Percentiles rank a stretch among this genome's conserved stretches.
These are phyloP conservation scores for Rhaphigaster nebulosa DNA, from an alignment of 2,888 invertebrate species.

Conservation along the genomic window DNA sequence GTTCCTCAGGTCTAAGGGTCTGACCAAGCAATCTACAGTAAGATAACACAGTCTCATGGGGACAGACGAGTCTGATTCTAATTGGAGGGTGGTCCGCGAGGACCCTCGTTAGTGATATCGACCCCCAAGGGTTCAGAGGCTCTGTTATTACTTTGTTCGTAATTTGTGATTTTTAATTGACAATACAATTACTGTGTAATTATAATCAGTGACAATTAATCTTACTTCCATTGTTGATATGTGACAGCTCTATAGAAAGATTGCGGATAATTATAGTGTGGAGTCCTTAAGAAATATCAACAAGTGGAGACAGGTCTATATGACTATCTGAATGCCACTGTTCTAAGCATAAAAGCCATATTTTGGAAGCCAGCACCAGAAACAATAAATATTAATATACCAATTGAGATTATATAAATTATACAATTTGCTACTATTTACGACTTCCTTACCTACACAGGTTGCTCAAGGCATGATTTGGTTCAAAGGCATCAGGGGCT, in stretches of 20 bases:
- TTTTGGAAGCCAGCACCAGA: no score
- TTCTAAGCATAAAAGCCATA: no score
- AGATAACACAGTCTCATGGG: background rate
- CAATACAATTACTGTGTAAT: background rate
- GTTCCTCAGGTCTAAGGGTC: background rate
- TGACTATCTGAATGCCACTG: no score
- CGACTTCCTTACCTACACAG: no score
- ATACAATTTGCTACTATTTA: no score
- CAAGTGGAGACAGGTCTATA: no score
- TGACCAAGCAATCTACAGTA: constrained; percentile 4
- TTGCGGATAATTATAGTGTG: background rate
- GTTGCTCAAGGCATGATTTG: no score
- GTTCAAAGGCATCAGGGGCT: no score
- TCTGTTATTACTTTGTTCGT: background rate
- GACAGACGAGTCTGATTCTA: background rate
- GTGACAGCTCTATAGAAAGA: no score
- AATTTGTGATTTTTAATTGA: constrained; percentile 19
- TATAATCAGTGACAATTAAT: background rate
- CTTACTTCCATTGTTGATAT: background rate
- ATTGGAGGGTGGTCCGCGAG: background rate
- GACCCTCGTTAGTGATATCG: constrained; percentile 11
- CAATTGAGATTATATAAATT: no score
- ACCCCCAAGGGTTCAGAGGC: background rate
- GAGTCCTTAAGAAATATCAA: no score
- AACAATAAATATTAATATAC: no score